Percentiles rank a stretch among this genome's conserved stretches.
phyloP scores from a whole-genome alignment of 2,888 invertebrate genomes.

The Prenolepis imparis region DNA sequence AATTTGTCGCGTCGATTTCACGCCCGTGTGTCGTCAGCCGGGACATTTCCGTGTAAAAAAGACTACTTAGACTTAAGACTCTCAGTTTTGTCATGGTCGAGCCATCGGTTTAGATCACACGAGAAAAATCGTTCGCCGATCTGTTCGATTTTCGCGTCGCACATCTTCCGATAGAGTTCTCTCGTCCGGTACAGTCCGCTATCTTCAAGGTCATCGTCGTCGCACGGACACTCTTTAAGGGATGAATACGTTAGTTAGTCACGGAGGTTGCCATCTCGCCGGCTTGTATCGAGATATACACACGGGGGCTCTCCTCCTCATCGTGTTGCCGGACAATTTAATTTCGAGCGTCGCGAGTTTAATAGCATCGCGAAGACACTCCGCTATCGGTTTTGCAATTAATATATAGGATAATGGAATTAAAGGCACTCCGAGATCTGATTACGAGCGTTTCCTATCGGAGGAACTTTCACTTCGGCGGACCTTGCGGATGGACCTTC shows the following conservation, averaged over 20 bases:
- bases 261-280: constrained; percentile 39
- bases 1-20: constrained; percentile 78
- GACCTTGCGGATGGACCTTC: constrained; percentile 24
- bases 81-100: constrained; percentile 53
- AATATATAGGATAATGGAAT: constrained; percentile 53
- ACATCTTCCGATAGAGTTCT: constrained; percentile 65
- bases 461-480: constrained; percentile 28
- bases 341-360: constrained; percentile 49
- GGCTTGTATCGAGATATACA: constrained; percentile 42
- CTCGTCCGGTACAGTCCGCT: constrained; percentile 42
- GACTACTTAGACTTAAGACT: constrained; percentile 66
- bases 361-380: constrained; percentile 50
- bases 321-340: constrained; percentile 44
- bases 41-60: constrained; percentile 65
- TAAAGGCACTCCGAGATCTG: constrained; percentile 51
- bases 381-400: constrained; percentile 53
- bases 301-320: neutral
- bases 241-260: constrained; percentile 63
- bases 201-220: constrained; percentile 68
- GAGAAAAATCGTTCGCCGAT: constrained; percentile 56
- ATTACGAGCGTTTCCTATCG: constrained; percentile 48
- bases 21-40: constrained; percentile 55
- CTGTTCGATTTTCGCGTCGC: constrained; percentile 68
- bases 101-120: constrained; percentile 69
- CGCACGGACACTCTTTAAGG: constrained; percentile 60